These are phyloP conservation scores for Nestor notabilis DNA, from an alignment of 2,113 vertebrate species.

Conservation along the genomic window DNA sequence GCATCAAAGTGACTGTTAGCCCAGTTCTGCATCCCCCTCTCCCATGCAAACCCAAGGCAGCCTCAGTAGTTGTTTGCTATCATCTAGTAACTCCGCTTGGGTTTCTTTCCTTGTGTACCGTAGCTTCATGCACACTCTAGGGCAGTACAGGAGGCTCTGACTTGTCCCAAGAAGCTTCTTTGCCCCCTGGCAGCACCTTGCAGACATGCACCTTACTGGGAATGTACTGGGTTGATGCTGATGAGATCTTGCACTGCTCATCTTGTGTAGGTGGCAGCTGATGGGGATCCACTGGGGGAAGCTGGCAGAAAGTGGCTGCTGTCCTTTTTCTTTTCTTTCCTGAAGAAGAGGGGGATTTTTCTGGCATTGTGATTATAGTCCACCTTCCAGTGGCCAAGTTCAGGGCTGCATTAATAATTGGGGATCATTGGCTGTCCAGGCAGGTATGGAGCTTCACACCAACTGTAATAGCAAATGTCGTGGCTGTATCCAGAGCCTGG, in stretches of 20 bases:
- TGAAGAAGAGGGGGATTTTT: constrained; percentile 11
- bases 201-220: constrained; percentile 41
- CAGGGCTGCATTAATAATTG: constrained; percentile 28
- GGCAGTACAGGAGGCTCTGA: background rate
- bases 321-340: constrained; percentile 48
- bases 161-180: background rate
- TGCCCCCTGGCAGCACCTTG: constrained; percentile 22
- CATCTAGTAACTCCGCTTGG: background rate
- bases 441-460: background rate
- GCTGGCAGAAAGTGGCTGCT: constrained; percentile 36
- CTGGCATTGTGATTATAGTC: constrained; percentile 40
- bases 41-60: background rate
- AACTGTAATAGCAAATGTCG: background rate
- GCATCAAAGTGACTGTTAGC: constrained; percentile 1
- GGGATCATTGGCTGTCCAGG: background rate
- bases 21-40: background rate
- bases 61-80: background rate
- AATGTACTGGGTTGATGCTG: background rate
- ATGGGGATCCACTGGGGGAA: background rate
- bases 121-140: background rate
- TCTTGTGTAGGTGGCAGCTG: background rate
- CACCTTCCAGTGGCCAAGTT: constrained; percentile 44
- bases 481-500: background rate
- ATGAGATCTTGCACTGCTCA: background rate
- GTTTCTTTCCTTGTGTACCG: background rate